Evolutionary conservation across 2,888 invertebrate species (phyloP).

Genomic region (Perithous albicinctus): DNA sequence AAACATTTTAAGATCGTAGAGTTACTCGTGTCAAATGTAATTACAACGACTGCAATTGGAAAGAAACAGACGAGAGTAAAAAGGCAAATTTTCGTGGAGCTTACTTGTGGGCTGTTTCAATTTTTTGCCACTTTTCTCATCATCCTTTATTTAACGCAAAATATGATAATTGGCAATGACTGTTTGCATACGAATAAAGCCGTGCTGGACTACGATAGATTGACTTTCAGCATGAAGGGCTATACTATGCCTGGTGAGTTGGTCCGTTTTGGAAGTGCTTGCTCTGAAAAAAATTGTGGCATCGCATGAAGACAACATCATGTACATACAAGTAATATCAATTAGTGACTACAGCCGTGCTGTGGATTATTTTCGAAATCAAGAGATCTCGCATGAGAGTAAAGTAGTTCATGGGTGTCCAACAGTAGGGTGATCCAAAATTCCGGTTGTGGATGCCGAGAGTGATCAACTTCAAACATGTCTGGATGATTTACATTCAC

Average conservation of each 20-base stretch:
- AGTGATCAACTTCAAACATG: too few relatives aligned
- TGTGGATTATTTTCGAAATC: background rate
- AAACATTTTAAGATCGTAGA: background rate
- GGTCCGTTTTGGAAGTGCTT: background rate
- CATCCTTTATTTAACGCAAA: conserved; percentile 41
- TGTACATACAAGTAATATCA: background rate
- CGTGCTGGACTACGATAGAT: background rate
- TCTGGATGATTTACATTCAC: too few relatives aligned
- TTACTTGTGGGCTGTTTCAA: background rate
- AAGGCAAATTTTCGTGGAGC: background rate
- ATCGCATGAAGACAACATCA: background rate
- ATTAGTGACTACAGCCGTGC: background rate
- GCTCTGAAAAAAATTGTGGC: background rate
- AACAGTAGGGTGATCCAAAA: background rate
- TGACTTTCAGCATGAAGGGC: background rate
- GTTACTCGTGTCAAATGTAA: conserved; percentile 35
- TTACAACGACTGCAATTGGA: background rate
- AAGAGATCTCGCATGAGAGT: too few relatives aligned
- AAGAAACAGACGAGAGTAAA: conserved; percentile 35
- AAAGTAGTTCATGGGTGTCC: background rate
- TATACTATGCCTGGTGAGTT: background rate
- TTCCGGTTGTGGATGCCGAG: too few relatives aligned
- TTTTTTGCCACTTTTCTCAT: conserved; percentile 39
- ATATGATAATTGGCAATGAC: conserved; percentile 55
- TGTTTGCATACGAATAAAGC: conserved; percentile 6